Base-by-base conservation (phyloP, 2,113 vertebrate genomes). In the Tinamus guttatus region DNA sequence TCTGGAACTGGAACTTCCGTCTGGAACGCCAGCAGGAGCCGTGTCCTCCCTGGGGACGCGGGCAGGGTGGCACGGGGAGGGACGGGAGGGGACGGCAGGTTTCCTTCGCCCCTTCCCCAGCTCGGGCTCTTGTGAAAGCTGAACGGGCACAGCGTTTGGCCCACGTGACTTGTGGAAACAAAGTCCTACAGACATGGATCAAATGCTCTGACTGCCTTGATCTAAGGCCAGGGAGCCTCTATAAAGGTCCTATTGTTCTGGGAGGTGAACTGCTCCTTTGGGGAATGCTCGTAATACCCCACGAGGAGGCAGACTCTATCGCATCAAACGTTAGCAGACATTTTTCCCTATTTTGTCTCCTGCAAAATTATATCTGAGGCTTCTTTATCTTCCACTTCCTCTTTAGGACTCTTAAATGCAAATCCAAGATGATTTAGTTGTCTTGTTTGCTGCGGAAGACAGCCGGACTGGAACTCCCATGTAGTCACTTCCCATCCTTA, bases 371-470 rank as follows among this genome's bases (percentile, higher is more conserved):
- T 89, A 77, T 54, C 54, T 86, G 74, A 89, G 85, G 86, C 91
- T 94, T 95, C 69, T 95, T 85, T 81, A 89, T 87, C 58, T 81
- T 76, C 40, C 30, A 51, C 80, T 96, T 95, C 75, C 82, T 94
- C 88, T 87, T 93, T 85, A 69, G 89, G 83, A 47, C 67, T 63
- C 64, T 87, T 78, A 80, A 74, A 86, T 85, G 81, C 94, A 91
- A 95, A 92, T 82, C 65, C 78, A 67, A 93, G 82, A 82, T 95
- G 86, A 95, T 95, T 85, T 93, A 96, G 85, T 97, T 97, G 97
- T 93, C 95, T 97, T 71, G 79, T 96, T 97, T 94, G 91, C 95
- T 89, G 81, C 81, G 95, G 95, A 96, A 94, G 96, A 86, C 92
- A 82, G 85, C 90, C 38, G 49, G 93, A 75, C 60, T 71, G 90